Base-by-base conservation (phyloP, 2,113 vertebrate genomes). In the Brachypteracias leptosomus region DNA sequence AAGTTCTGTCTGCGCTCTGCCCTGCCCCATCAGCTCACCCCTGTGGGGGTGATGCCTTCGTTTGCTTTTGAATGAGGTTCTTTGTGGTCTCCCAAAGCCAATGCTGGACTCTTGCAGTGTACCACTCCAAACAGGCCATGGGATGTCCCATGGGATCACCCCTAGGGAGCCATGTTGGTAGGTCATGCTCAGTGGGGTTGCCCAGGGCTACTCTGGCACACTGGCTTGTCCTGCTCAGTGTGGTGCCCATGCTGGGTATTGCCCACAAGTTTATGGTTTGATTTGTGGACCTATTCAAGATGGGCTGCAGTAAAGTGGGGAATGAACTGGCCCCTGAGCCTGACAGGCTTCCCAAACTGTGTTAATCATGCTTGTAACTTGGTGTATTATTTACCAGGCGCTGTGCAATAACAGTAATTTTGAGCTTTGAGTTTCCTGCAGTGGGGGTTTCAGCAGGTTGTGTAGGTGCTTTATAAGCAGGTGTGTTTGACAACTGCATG, bases 51-150 rank as follows among this genome's bases (percentile, higher is more conserved):
- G 17, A 47, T 12, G 29, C 7, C 8, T 44, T 67, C 25, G 16
- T 2, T 14, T 81, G n/a, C 46, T 89, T 52, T 38, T 10, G 2
- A 14, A 18, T 24, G 76, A 86, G 44, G 33, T 35, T 94, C 22
- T 40, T 63, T 0, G 0, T 67, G 33, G 29, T 62, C 6, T 73
- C 46, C 63, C 22, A 66, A 33, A 77, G 35, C 8, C 4, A 84
- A 2, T 49, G 29, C 35, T 29, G 19, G 5, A 7, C 2, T 61
- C 5, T 77, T 46, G 10, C 31, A 44, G 12, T n/a, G 61, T 61
- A 54, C 1, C 5, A 5, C 15, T 22, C 8, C 11, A 31, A 44
- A 65, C 4, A 31, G 12, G 17, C 44, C 13, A 9, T 24, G 52
- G 52, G 61, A 7, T 78, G 26, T 25, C 61, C 46, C 21, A 26